Percentiles rank a stretch among this genome's conserved stretches.
Conservation (phyloP, 2,797 vertebrate species). For the Chelon auratus region DNA sequence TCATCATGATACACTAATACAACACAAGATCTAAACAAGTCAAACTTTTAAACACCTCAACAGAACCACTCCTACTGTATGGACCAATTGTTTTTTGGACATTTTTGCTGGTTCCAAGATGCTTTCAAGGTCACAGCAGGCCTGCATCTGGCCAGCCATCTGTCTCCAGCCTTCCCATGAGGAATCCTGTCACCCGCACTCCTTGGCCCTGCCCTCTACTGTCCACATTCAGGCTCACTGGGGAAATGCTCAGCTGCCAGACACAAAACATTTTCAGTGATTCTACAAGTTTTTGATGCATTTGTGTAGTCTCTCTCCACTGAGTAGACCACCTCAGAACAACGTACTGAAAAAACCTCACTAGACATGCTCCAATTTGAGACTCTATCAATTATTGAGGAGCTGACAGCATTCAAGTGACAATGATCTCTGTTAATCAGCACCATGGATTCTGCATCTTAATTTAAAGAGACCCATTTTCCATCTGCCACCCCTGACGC, state of each 20-base stretch:
- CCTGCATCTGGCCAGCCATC: slow-evolving; percentile 82
- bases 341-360: background rate
- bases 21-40: background rate
- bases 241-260: slow-evolving; percentile 45
- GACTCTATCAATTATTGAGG: slow-evolving; percentile 1
- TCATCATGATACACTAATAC: background rate
- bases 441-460: slow-evolving; percentile 7
- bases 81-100: slow-evolving; percentile 34
- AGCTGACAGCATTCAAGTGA: background rate
- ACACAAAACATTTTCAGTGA: slow-evolving; percentile 37
- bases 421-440: slow-evolving; percentile 7
- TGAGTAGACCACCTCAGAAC: background rate
- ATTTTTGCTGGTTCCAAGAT: slow-evolving; percentile 51
- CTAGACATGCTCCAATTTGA: slow-evolving; percentile 13
- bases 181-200: slow-evolving; percentile 68
- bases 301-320: background rate
- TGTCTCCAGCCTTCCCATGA: slow-evolving; percentile 73
- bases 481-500: slow-evolving; percentile 13
- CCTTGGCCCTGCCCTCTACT: slow-evolving; percentile 74
- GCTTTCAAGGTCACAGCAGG: slow-evolving; percentile 78
- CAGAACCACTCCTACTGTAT: slow-evolving; percentile 1
- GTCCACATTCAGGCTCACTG: slow-evolving; percentile 53
- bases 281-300: slow-evolving; percentile 25
- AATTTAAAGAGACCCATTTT: slow-evolving; percentile 20
- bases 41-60: background rate